Base-by-base conservation (phyloP, 2,113 vertebrate species). In the Opisthocomus hoazin region DNA sequence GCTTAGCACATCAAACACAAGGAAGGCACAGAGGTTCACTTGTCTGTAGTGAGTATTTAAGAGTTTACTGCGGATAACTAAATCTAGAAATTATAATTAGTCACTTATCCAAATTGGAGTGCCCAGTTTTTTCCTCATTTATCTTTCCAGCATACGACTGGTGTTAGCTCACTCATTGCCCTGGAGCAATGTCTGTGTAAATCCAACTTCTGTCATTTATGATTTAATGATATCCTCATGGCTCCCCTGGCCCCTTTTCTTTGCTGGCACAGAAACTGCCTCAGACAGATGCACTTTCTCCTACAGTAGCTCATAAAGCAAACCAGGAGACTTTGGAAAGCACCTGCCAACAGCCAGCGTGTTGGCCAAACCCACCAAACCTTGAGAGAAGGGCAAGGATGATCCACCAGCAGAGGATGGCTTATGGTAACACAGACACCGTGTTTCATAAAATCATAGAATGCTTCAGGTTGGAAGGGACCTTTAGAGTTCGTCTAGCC, bases 1-100 rank as follows among this genome's bases (percentile, higher is more conserved):
- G 87, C 84, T 82, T 29, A 93, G 87, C 56, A 95, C 91, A 96
- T 95, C 96, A 96, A 93, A 95, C 91, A 92, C 34, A 39, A 54
- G 90, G 80, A 75, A 94, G 60, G 77, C 93, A 27, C 87, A 79
- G 90, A 78, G 84, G 48, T 83, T 92, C 64, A 5, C 53, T 95
- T 84, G 50, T 92, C 87, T 94, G 80, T 9, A 10, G 56, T 91
- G 94, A 68, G 78, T 94, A 70, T 95, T 87, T 85, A 87, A 83
- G 92, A 84, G 74, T 92, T 93, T 93, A 45, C 78, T 68, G 70
- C 50, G 83, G 80, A 81, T 90, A 91, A 92, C 95, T 83, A 68
- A 80, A 83, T 61, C 45, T 71, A 76, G 77, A 87, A 92, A 92
- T 85, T 66, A 58, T 36, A 95, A 93, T 91, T 61, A 84, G 84